phyloP scores from a whole-genome alignment of 92 coral and sea anemone genomes.

The Epizoanthus ramosus region DNA sequence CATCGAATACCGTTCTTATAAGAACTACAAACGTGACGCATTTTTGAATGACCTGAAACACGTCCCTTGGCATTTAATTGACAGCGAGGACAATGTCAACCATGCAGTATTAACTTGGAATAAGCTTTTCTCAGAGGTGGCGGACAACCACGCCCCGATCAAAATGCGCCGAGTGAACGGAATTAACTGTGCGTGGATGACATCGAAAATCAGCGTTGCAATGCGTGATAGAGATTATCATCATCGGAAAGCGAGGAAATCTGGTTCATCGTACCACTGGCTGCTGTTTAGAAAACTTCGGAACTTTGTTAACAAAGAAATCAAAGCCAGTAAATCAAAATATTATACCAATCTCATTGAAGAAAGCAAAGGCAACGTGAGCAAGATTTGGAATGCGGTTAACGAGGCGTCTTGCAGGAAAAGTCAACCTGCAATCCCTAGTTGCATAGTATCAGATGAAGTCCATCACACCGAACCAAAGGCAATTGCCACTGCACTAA shows the following conservation, averaged over 20 bases:
- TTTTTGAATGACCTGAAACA: constrained; percentile 44
- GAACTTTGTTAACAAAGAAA: background rate
- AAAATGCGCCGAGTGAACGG: constrained; percentile 24
- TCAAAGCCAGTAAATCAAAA: background rate
- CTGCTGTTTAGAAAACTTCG: background rate
- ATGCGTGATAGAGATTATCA: constrained; percentile 29
- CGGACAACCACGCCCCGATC: constrained; percentile 30
- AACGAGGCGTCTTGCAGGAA: background rate
- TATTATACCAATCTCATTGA: background rate
- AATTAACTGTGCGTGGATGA: constrained; percentile 40
- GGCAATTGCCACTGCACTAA: no score
- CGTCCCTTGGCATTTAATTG: constrained; percentile 37
- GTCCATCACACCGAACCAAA: background rate
- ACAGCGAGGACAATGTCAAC: constrained; percentile 26
- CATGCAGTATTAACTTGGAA: constrained; percentile 46
- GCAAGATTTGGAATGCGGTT: background rate
- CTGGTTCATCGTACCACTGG: background rate
- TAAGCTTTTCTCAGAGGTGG: constrained; percentile 33
- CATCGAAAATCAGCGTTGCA: constrained; percentile 35
- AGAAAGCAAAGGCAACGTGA: background rate
- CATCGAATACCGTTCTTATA: constrained; percentile 23
- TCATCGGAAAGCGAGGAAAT: constrained; percentile 3
- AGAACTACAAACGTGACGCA: constrained; percentile 25
- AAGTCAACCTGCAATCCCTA: background rate
- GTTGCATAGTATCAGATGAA: background rate